phyloP scores from a whole-genome alignment of 2,797 vertebrate genomes.

The Mus minutoides region DNA sequence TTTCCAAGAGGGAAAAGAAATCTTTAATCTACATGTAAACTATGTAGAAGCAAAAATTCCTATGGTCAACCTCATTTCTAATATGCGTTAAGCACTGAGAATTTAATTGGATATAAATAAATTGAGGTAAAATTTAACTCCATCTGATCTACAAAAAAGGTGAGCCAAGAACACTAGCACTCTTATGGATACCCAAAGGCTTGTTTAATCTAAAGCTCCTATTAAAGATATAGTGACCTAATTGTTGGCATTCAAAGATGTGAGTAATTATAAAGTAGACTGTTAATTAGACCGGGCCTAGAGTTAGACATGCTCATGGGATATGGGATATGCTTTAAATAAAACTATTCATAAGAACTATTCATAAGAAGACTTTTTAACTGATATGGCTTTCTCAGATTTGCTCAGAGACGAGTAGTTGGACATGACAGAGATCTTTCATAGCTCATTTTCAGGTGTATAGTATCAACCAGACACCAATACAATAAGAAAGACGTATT shows the following conservation, averaged over 20 bases:
- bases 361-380: slow-evolving; percentile 37
- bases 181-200: slow-evolving; percentile 8
- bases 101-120: slow-evolving; percentile 6
- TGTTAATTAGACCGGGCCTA: slow-evolving; percentile 68
- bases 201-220: slow-evolving; percentile 36
- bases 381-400: background rate
- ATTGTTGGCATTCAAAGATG: slow-evolving; percentile 55
- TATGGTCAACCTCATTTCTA: background rate
- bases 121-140: slow-evolving; percentile 50
- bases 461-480: background rate
- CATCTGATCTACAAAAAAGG: slow-evolving; percentile 24
- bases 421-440: background rate
- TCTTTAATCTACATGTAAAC: background rate
- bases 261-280: slow-evolving; percentile 60
- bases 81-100: background rate
- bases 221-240: slow-evolving; percentile 54
- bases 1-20: background rate
- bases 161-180: background rate
- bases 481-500: background rate
- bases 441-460: background rate
- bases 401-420: background rate
- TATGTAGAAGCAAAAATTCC: background rate
- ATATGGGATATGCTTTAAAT: background rate
- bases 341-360: slow-evolving; percentile 14
- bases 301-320: slow-evolving; percentile 10